A percentile compares a stretch with the other conserved stretches of the same genome.
These are phyloP conservation scores for Steatocranus sp. DNA, from an alignment of 2,797 vertebrate species.

Conservation along the genomic window DNA sequence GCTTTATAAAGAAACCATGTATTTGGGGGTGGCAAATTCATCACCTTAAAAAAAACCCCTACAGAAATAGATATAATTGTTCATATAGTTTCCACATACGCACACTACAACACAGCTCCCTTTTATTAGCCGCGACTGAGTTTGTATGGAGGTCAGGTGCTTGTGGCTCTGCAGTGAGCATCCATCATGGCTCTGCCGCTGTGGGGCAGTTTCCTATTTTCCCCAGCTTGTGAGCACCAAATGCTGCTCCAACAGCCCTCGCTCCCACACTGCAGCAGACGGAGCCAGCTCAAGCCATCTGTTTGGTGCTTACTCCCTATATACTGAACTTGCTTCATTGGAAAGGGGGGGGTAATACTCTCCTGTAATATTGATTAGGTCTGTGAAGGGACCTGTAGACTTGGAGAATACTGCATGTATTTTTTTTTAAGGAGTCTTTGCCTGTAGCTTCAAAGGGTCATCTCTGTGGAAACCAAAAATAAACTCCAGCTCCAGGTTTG, in stretches of 20 bases:
- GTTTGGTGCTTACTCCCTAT: constrained; percentile 38
- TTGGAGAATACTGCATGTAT: background rate
- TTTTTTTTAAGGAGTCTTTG: constrained; percentile 12
- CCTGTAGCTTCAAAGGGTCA: background rate
- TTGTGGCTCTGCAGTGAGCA: constrained; percentile 73
- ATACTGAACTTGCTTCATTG: constrained; percentile 18
- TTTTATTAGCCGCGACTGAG: constrained; percentile 59
- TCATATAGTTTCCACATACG: background rate
- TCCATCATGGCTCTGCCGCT: constrained; percentile 74
- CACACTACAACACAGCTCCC: background rate
- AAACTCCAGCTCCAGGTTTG: constrained; percentile 2
- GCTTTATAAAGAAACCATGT: background rate
- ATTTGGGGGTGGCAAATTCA: background rate
- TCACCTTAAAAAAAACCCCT: background rate
- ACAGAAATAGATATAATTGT: background rate
- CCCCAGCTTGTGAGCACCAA: constrained; percentile 56
- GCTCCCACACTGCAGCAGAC: constrained; percentile 55
- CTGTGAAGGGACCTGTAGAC: background rate
- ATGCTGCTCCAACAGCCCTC: constrained; percentile 54
- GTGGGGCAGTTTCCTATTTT: constrained; percentile 68
- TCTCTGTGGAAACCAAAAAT: constrained; percentile 3
- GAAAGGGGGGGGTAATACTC: background rate
- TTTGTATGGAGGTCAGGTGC: constrained; percentile 71
- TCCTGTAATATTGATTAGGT: constrained; percentile 40
- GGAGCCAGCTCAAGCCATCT: constrained; percentile 64